These are phyloP conservation scores for Cynodonichthys magdalenae DNA, from an alignment of 2,797 vertebrate species.

Conservation along the genomic window DNA sequence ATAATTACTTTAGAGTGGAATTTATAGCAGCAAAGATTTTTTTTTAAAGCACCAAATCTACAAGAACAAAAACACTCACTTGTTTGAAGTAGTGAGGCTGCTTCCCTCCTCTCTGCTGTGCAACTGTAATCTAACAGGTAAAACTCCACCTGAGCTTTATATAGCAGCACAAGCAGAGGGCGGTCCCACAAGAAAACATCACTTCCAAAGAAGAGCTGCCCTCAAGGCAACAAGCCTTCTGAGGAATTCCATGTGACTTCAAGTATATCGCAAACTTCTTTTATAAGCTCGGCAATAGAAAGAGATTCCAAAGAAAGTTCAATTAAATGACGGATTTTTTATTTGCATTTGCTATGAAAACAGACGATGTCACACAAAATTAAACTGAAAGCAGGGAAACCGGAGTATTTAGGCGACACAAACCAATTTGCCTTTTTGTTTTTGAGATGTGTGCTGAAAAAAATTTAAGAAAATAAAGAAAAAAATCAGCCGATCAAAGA, in stretches of 20 bases:
- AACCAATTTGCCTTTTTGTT: conserved; percentile 32
- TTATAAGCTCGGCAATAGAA: conserved; percentile 8
- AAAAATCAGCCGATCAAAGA: not conserved
- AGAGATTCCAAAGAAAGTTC: conserved; percentile 14
- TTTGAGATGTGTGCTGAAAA: conserved; percentile 48
- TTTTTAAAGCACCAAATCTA: not conserved
- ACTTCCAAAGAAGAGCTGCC: conserved; percentile 19
- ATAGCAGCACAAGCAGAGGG: not conserved
- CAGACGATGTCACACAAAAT: conserved; percentile 74
- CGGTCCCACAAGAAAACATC: accelerated
- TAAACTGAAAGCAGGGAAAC: conserved; percentile 69
- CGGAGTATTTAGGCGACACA: conserved; percentile 60
- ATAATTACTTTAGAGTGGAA: not conserved
- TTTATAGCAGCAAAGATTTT: not conserved
- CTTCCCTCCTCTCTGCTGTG: not conserved
- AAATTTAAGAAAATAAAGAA: conserved; percentile 46
- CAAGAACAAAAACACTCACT: conserved; percentile 26
- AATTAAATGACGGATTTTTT: conserved; percentile 72
- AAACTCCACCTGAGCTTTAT: not conserved
- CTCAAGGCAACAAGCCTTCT: not conserved
- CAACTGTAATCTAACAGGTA: accelerated
- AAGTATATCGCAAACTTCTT: too few species aligned
- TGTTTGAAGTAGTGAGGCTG: not conserved
- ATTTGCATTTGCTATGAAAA: conserved; percentile 80
- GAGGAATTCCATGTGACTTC: conserved; percentile 4